Evolutionary conservation across 92 coral and sea anemone genomes (phyloP).

Genomic region (Zoanthus solanderi): DNA sequence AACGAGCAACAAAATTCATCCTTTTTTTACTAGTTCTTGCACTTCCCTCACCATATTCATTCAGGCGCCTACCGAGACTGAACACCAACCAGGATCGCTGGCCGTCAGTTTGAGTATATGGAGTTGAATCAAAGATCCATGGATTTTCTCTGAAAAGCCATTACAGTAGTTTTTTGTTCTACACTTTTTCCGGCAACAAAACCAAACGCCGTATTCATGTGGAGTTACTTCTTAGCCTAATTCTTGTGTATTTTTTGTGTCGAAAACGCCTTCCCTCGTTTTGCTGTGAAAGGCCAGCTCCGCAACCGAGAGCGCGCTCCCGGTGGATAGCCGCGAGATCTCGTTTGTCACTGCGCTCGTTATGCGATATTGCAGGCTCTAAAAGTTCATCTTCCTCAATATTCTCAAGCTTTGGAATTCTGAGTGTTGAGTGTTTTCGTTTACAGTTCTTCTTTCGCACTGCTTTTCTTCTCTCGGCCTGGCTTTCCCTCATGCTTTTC

Average conservation of each 20-base stretch:
- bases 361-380: conserved; percentile 7
- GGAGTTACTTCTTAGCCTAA: conserved; percentile 20
- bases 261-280: conserved; percentile 37
- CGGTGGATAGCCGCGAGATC: conserved; percentile 42
- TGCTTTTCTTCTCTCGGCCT: not conserved
- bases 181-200: not conserved
- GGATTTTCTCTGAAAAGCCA: not conserved
- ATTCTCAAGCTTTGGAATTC: conserved; percentile 37
- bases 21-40: not conserved
- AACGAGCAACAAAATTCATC: conserved; percentile 5
- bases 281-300: conserved; percentile 5
- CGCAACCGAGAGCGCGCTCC: conserved; percentile 37
- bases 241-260: conserved; percentile 30
- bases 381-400: conserved; percentile 28
- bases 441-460: conserved; percentile 23
- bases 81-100: not conserved
- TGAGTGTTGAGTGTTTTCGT: conserved; percentile 28
- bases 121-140: not conserved
- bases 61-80: not conserved
- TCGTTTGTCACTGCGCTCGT: conserved; percentile 10
- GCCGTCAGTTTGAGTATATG: too few relatives aligned
- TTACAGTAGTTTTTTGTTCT: not conserved
- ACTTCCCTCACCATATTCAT: not conserved
- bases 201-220: not conserved
- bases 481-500: conserved; percentile 34